phyloP scores from a whole-genome alignment of 2,888 invertebrate species.

The Eupithecia inturbata region DNA sequence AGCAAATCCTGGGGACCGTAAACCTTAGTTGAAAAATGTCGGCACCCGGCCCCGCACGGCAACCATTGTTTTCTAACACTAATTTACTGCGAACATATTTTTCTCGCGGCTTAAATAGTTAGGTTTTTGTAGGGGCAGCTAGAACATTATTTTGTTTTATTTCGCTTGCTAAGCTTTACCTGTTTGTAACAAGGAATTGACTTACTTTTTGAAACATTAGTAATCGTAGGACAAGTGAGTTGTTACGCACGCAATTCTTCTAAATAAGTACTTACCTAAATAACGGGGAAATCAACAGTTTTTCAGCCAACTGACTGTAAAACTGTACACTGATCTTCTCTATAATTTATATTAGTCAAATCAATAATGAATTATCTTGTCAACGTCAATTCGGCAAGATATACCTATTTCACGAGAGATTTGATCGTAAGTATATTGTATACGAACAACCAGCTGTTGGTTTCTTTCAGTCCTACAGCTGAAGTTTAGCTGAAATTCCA shows the following conservation, averaged over 20 bases:
- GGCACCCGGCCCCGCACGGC: slow-evolving; percentile 42
- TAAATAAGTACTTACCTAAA: neutral
- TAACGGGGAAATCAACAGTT: too few species aligned
- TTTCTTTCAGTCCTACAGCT: too few species aligned
- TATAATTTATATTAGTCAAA: too few species aligned
- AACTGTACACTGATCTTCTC: too few species aligned
- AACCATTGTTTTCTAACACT: slow-evolving; percentile 60
- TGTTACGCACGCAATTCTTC: neutral
- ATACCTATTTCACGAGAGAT: too few species aligned
- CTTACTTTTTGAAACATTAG: neutral
- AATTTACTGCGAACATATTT: slow-evolving; percentile 60
- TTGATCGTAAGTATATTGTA: too few species aligned
- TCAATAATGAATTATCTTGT: too few species aligned
- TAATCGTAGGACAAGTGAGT: neutral
- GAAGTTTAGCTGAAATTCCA: too few species aligned
- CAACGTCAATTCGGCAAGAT: too few species aligned
- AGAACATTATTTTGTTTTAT: slow-evolving; percentile 15
- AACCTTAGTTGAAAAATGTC: slow-evolving; percentile 54
- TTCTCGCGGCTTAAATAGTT: slow-evolving; percentile 54
- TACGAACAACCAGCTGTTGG: too few species aligned
- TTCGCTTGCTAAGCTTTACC: slow-evolving; percentile 2
- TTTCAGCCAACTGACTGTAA: too few species aligned
- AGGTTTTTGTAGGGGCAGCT: slow-evolving; percentile 32
- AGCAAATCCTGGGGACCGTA: slow-evolving; percentile 47
- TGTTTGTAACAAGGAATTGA: neutral